Evolutionary conservation across 2,888 invertebrate species (phyloP), one percentile per base, ranked within the genome.

Genomic region (Dinocampus coccinellae): DNA sequence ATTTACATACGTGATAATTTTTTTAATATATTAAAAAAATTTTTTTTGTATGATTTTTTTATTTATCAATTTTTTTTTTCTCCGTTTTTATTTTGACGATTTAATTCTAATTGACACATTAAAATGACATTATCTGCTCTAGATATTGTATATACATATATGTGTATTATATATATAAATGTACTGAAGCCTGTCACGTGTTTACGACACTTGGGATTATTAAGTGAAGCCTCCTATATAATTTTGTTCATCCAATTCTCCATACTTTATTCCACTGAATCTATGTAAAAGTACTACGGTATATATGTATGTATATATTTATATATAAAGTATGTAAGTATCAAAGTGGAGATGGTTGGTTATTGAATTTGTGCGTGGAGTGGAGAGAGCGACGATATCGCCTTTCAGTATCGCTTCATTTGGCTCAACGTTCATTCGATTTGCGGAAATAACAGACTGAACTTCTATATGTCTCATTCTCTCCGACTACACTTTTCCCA

Each of bases 331-430:
- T 16, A 61, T 36, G n/a, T 34, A 36, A 61, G 63, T 36, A 64
- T 60, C n/a, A 58, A 16, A 34, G 33, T n/a, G n/a, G 16, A 58
- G 65, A 34, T 65, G 47, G 47, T 60, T 81, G 78, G 81, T 81
- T 81, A 81, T 81, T 81, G 80, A 81, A 81, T 81, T 81, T 81
- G 81, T 80, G 80, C 78, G 77, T 78, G 77, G 78, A 74, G 73
- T 77, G 79, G 77, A 74, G 78, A 77, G 77, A 75, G 76, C 79
- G 78, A 75, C 78, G 80, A 80, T 80, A 81, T 80, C 81, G 81
- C 81, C 81, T 81, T 81, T 81, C 81, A 80, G 81, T 81, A 82
- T 80, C 81, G 82, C 80, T 81, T 80, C 81, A 79, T 81, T 81
- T 80, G 80, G 78, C 79, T 81, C 80, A 58, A 77, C 81, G 81